phyloP scores from a whole-genome alignment of 2,113 vertebrate genomes.

The Cavia porcellus region DNA sequence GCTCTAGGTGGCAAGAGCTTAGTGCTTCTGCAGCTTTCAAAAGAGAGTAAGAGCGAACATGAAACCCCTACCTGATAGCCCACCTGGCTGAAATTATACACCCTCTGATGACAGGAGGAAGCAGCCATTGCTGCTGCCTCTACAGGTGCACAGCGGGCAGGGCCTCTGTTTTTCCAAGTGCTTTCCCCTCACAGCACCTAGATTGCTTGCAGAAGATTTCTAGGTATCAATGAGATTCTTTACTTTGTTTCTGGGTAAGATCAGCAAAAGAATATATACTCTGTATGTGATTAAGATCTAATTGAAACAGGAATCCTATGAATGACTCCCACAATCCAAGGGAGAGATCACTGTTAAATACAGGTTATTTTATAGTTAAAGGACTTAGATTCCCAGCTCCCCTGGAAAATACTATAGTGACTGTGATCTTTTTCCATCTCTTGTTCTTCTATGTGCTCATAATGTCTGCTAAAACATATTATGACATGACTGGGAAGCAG shows the following conservation, averaged over 20 bases:
- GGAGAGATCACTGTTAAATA: not conserved
- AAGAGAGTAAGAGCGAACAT: not conserved
- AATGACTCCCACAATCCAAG: not conserved
- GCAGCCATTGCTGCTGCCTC: not conserved
- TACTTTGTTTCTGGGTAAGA: not conserved
- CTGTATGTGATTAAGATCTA: not conserved
- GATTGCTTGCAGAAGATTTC: not conserved
- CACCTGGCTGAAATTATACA: not conserved
- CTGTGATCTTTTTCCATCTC: not conserved
- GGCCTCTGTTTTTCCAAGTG: not conserved
- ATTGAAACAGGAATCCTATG: not conserved
- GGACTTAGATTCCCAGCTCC: not conserved
- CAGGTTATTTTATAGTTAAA: not conserved
- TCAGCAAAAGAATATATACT: not conserved
- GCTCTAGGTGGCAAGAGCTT: not conserved
- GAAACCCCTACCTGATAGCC: not conserved
- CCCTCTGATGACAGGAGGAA: too few relatives aligned
- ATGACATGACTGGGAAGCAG: too few relatives aligned
- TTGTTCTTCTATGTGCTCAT: not conserved
- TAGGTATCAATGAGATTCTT: not conserved
- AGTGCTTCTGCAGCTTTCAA: not conserved
- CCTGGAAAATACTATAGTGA: not conserved
- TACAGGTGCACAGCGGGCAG: not conserved
- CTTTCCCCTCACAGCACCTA: too few relatives aligned
- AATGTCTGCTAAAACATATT: not conserved